Percentiles rank a stretch among this genome's conserved stretches.
Conservation (phyloP, 2,797 vertebrate genomes). For the Orientallactaga sibirica region DNA sequence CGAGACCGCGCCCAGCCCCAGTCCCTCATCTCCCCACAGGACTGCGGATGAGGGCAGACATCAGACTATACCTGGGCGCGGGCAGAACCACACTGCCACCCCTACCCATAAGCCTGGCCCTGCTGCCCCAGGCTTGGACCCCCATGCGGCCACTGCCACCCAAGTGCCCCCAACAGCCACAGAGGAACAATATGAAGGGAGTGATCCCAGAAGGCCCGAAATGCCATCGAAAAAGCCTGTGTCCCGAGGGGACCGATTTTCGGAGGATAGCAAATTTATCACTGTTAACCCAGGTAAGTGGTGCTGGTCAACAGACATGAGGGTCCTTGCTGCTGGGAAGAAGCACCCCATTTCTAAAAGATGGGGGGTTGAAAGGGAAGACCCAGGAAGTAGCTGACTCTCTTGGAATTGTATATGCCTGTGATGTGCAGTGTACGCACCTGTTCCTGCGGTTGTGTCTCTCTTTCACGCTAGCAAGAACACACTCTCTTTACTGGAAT, state of each 20-base stretch:
- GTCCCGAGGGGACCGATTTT: slow-evolving; percentile 83
- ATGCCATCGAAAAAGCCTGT: slow-evolving; percentile 82
- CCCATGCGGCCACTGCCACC: slow-evolving; percentile 84
- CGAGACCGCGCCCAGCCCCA: slow-evolving; percentile 71
- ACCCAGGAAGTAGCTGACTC: not conserved
- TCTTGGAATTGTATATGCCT: not conserved
- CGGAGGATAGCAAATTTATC: slow-evolving; percentile 90
- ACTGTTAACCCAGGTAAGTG: slow-evolving; percentile 90
- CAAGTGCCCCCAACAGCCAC: slow-evolving; percentile 88
- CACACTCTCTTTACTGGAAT: not conserved
- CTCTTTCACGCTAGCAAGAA: not conserved
- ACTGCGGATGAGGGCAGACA: slow-evolving; percentile 89
- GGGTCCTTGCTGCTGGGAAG: not conserved
- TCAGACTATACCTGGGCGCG: slow-evolving; percentile 87
- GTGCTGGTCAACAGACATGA: accelerated
- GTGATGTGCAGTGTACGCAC: too few relatives aligned
- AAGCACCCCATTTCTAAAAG: not conserved
- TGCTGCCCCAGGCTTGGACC: not conserved
- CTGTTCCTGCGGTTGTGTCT: not conserved
- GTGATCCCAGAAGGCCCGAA: slow-evolving; percentile 82
- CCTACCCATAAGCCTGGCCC: slow-evolving; percentile 75
- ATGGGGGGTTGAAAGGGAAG: too few relatives aligned
- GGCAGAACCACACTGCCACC: slow-evolving; percentile 68
- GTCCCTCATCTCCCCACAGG: slow-evolving; percentile 78
- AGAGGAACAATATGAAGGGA: slow-evolving; percentile 82